These are phyloP conservation scores for Parnassius mnemosyne DNA, from an alignment of 2,888 invertebrate genomes.

Conservation along the genomic window DNA sequence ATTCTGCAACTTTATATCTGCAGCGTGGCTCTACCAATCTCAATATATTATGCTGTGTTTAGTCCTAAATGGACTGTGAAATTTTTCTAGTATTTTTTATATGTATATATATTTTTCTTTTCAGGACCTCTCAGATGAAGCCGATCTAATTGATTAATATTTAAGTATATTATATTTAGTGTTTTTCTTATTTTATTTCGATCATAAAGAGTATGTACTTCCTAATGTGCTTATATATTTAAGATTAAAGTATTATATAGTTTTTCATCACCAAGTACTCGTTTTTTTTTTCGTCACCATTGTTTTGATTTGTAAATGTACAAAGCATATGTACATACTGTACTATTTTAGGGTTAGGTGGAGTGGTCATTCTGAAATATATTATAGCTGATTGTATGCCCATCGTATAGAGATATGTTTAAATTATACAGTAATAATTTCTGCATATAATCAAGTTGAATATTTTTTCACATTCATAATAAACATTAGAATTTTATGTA, in stretches of 20 bases:
- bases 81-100: neutral
- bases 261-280: constrained; percentile 34
- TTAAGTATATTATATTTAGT: constrained; percentile 50
- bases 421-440: too few relatives aligned
- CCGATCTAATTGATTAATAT: constrained; percentile 53
- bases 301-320: constrained; percentile 2
- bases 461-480: too few relatives aligned
- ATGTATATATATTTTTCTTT: constrained; percentile 37
- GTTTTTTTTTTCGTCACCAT: constrained; percentile 26
- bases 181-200: constrained; percentile 45
- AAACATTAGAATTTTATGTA: too few relatives aligned
- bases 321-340: neutral
- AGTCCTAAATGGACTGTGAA: neutral
- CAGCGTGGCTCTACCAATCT: neutral
- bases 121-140: constrained; percentile 74
- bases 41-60: neutral
- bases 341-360: neutral
- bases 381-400: neutral
- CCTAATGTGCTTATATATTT: constrained; percentile 64
- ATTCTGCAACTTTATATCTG: too few relatives aligned
- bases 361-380: neutral
- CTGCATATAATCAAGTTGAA: too few relatives aligned
- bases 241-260: constrained; percentile 67
- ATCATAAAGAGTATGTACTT: constrained; percentile 54
- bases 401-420: too few relatives aligned